Evolutionary conservation across 2,113 vertebrate genomes (phyloP).

Genomic region (Solea solea): DNA sequence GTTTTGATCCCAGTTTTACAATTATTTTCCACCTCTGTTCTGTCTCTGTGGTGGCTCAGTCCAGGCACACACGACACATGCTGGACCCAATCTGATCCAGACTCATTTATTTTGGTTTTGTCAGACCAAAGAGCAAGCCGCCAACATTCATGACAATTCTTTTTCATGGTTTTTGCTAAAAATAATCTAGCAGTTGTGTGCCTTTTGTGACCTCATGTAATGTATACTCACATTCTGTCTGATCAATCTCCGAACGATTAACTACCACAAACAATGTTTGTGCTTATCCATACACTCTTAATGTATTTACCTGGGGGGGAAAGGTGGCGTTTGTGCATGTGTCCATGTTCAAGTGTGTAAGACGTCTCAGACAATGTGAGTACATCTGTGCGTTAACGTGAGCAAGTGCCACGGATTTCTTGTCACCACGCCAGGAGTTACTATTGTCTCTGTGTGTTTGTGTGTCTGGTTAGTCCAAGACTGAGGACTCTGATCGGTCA

Average conservation of each 20-base stretch:
- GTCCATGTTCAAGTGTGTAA: conserved; percentile 13
- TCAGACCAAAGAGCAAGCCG: neutral
- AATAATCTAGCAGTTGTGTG: neutral
- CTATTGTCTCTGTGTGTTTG: conserved; percentile 63
- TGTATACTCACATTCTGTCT: no score
- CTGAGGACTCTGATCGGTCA: conserved; percentile 51
- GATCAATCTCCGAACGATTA: neutral
- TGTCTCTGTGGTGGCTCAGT: neutral
- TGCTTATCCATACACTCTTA: neutral
- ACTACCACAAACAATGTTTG: neutral
- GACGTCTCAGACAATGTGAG: conserved; percentile 23
- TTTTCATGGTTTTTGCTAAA: neutral
- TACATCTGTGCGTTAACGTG: conserved; percentile 39
- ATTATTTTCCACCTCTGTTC: neutral
- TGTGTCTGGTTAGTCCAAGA: conserved; percentile 40
- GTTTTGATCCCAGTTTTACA: no score
- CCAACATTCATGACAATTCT: neutral
- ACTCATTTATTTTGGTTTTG: neutral
- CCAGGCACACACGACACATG: neutral
- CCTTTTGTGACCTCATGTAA: no score
- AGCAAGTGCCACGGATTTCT: conserved; percentile 43
- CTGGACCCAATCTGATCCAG: neutral
- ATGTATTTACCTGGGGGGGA: neutral
- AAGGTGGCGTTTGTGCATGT: neutral
- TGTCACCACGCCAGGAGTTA: conserved; percentile 60